Conservation (phyloP, 2,113 vertebrate genomes). For the Phalacrocorax carbo region DNA sequence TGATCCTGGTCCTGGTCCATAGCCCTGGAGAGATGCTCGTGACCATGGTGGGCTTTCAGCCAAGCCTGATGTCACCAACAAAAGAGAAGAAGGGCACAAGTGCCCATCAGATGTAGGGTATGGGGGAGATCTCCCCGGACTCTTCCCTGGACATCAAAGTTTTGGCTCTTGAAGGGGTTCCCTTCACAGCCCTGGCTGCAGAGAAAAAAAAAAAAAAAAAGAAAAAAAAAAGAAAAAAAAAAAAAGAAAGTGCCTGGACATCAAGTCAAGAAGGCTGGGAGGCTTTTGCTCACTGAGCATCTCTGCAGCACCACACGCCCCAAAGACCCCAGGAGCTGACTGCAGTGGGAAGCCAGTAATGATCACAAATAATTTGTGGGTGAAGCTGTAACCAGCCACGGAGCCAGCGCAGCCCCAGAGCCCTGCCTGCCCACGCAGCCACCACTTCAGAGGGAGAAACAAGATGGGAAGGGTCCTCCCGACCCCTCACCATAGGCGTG, state of each 20-base stretch:
- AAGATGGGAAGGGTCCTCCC: background rate
- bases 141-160: background rate
- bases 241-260: too few species aligned
- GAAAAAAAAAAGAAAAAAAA: too few species aligned
- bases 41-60: background rate
- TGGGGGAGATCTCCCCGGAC: background rate
- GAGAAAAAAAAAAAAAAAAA: background rate
- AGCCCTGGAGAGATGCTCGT: background rate
- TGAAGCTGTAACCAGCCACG: background rate
- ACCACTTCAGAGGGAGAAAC: background rate
- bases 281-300: background rate
- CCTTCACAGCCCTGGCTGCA: background rate
- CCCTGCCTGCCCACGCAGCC: background rate
- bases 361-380: background rate
- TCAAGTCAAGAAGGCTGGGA: background rate
- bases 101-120: background rate
- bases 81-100: background rate
- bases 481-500: rapidly evolving
- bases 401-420: background rate
- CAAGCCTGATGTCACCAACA: background rate
- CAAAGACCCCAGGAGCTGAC: background rate
- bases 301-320: background rate
- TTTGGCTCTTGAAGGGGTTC: background rate
- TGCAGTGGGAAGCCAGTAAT: background rate
- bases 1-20: background rate